Evolutionary conservation across 2,797 vertebrate species (phyloP), one percentile per base, ranked within the genome.

Genomic region (Oreonectes daqikongensis): DNA sequence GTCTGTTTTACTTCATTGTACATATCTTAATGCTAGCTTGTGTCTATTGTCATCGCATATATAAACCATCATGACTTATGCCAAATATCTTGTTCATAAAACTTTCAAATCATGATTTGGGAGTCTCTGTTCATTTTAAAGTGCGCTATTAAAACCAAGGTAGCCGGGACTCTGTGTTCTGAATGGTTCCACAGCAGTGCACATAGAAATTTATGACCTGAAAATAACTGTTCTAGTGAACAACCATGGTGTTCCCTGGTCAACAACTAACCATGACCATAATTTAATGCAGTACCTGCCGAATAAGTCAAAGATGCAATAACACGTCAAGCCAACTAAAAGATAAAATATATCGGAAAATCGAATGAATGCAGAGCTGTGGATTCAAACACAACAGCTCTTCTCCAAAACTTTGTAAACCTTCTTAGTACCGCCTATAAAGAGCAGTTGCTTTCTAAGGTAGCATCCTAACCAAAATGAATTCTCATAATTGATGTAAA

Each of bases 191-290:
- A 84, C 85, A 88, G 84, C 88, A 88, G 88, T 90, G 83, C 83
- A 86, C 88, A 88, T 72, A 71, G 85, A 81, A 88, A 80, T 91
- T 91, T 91, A 92, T 91, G 86, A 75, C 86, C 87, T 89, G 88
- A 92, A 91, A 91, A 91, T 92, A 90, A 87, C 87, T 80, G 83
- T 87, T 84, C 84, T 86, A 86, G 85, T 80, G 84, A 85, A 83
- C 79, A 79, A 69, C 80, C 77, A 75, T 82, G 78, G 74, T 38
- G 77, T 72, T 87, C 86, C 88, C 85, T 79, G 50, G 75, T 84
- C 83, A 88, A 89, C 90, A 89, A 88, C 86, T 90, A 90, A 87
- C 82, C 85, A 86, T 86, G 84, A 85, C 76, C 84, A 86, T 86
- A 87, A 87, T 88, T 79, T 63, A 89, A 85, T 81, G 86, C 35